Evolutionary conservation across 1,140 invertebrate species (phyloP), one percentile per base, ranked within the genome.

Genomic region (Halictus rubicundus): DNA sequence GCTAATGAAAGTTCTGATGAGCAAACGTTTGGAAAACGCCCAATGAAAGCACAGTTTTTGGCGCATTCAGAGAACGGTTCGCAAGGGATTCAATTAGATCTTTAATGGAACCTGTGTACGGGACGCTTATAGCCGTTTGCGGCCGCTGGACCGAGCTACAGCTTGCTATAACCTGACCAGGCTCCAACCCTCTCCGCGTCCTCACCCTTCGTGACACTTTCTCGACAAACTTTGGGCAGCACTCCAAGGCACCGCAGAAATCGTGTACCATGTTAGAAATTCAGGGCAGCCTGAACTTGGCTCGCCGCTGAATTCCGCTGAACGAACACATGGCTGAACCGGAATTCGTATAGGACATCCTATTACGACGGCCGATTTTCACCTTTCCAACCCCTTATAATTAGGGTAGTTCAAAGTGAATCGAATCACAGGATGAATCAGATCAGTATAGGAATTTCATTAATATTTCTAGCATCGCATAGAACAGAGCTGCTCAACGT

Each of bases 91-190:
- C 82, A 83, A 85, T 88, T 78, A 78, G 77, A 75, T 60, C 81
- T 83, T 86, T 86, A 89, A 89, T 85, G 76, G 82, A 86, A 74
- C 65, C 69, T 66, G 71, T 84, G 68, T 76, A 86, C 76, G 83
- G 81, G 84, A 74, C 85, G 85, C 83, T 86, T 87, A 84, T 68
- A 80, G 82, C 87, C 88, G 89, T 88, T 91, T 85, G 88, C 85
- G 89, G 84, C 70, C 84, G 85, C 79, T 89, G 89, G 90, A 89
- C 83, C 86, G 66, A 74, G 69, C 80, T 69, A 19, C 81, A 79
- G 80, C 79, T 88, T 80, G 63, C 78, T 88, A 89, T 88, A 87
- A 91, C 88, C 87, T 63, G 60, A 61, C 42, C 79, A 78, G 71
- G 84, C 86, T 88, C 72, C 46, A 63, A 46, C 12, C 46, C 32